Evolutionary conservation across 2,797 vertebrate species (phyloP), one percentile per base, ranked within the genome.

Genomic region (Odontamblyopus rebecca): DNA sequence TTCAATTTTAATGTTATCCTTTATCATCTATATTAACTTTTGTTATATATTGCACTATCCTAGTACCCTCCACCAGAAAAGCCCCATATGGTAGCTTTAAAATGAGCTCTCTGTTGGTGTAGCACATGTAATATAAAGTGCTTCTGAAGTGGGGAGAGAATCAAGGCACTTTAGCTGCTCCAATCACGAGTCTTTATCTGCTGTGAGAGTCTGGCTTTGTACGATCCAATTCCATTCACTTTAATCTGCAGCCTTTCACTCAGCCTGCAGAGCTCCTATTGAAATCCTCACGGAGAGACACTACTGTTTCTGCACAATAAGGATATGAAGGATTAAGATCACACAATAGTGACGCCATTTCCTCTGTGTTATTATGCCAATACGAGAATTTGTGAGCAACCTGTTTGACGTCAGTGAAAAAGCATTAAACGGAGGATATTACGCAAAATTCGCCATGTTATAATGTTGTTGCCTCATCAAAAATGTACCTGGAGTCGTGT

Each of bases 261-360:
- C 61, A 18, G 6, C 18, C 13, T 13, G 1, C 2, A 48, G 13
- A 38, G 61, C 61, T 11, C 9, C 61, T 7, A 4, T 8, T 62
- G 8, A 62, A 35, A 62, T 38, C 61, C 61, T 35, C 61, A 62
- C 30, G 38, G 32, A 62, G 38, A 62, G 61, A 62, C 18, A 12
- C 12, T n/a, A 32, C 35, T 62, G 61, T 62, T 38, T 38, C 29
- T 62, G 2, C n/a, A 62, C 30, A 35, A 62, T 35, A 35, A 38
- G 32, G 61, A 32, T n/a, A n/a, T 38, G 32, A 62, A 62, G 61
- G 61, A n/a, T 62, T 62, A 62, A 62, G 61, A 62, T 35, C 5
- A n/a, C 27, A 18, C 27, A 60, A 0, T 5, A 16, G 27, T 60
- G 18, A 30, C 3, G 27, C 16, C 27, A n/a, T 35, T 19, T n/a